These are phyloP conservation scores for Nasua narica DNA, from an alignment of 2,797 vertebrate species.

Conservation along the genomic window DNA sequence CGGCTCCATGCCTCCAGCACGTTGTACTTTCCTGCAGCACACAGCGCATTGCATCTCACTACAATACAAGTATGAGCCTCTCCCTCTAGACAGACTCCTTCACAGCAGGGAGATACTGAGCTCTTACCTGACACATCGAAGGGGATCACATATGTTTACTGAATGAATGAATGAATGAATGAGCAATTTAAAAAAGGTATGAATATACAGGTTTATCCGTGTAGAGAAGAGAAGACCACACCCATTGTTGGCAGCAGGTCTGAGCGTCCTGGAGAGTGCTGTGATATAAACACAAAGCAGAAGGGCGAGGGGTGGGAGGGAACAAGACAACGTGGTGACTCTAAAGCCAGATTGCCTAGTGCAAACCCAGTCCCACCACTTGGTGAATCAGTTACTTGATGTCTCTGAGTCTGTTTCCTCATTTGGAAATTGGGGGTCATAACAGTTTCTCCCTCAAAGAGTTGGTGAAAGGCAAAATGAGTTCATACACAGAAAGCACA, in stretches of 20 bases:
- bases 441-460: neutral
- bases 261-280: neutral
- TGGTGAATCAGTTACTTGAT: neutral
- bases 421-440: neutral
- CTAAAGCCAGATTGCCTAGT: neutral
- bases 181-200: neutral
- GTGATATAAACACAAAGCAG: neutral
- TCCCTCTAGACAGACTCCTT: neutral
- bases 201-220: neutral
- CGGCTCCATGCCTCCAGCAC: neutral
- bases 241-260: neutral
- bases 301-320: rapidly evolving
- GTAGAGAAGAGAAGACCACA: neutral
- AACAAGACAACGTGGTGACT: neutral
- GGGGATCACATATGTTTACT: neutral
- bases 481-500: neutral
- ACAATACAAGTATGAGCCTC: too few species aligned
- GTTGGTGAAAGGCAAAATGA: neutral
- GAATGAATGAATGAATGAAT: neutral
- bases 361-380: neutral
- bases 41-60: too few species aligned
- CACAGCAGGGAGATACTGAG: neutral
- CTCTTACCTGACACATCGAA: neutral
- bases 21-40: neutral
- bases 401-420: neutral